Evolutionary conservation across 2,888 invertebrate genomes (phyloP).

Genomic region (Pantelozetes paolii): DNA sequence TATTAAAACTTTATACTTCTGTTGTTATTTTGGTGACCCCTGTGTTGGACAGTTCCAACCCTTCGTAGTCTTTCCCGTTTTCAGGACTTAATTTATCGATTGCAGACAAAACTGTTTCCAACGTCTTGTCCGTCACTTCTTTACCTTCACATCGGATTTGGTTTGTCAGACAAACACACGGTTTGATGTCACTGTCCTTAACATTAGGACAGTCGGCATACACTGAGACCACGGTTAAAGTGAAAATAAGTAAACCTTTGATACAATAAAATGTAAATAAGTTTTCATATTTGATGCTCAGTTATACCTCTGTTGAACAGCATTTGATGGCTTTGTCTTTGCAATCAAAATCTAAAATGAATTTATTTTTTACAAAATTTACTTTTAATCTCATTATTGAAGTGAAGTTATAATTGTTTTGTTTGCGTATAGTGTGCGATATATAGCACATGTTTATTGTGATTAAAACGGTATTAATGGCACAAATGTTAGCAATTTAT

Average conservation of each 20-base stretch:
- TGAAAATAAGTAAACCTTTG: conserved; percentile 5
- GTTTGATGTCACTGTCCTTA: conserved; percentile 16
- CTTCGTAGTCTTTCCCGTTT: conserved; percentile 1
- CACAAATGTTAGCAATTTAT: too few species aligned
- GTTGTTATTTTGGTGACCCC: background rate
- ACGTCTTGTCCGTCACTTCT: background rate
- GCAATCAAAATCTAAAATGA: too few species aligned
- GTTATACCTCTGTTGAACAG: too few species aligned
- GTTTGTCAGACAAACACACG: conserved; percentile 25
- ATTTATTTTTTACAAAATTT: too few species aligned
- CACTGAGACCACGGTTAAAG: background rate
- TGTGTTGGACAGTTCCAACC: conserved; percentile 1
- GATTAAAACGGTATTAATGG: too few species aligned
- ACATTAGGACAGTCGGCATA: conserved; percentile 15
- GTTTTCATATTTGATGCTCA: too few species aligned
- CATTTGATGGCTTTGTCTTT: too few species aligned
- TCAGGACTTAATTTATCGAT: conserved; percentile 21
- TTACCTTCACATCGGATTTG: conserved; percentile 22
- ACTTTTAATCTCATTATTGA: too few species aligned
- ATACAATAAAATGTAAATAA: too few species aligned
- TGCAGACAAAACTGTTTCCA: background rate
- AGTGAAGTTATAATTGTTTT: too few species aligned
- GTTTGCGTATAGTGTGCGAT: too few species aligned
- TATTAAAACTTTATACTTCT: background rate
- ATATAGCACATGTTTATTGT: too few species aligned